Base-by-base conservation (phyloP, 1,140 invertebrate species). In the Euschistus heros region DNA sequence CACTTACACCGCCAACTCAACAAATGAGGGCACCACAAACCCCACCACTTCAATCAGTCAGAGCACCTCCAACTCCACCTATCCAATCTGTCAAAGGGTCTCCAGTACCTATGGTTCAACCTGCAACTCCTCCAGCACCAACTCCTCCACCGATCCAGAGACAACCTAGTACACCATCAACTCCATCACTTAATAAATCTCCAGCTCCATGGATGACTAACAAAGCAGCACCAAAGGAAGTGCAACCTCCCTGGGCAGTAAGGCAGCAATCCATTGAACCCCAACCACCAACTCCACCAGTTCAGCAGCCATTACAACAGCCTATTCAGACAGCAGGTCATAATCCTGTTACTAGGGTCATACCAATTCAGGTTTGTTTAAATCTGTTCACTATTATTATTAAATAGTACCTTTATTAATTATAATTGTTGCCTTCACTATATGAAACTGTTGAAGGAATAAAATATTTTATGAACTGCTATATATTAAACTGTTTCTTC, bases 151-250 rank as follows among this genome's bases (percentile, higher is more conserved):
- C 3, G 24, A 47, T 46, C 15, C 62, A 37, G 10, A 52, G 46
- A 13, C 50, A 42, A 30, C 14, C 47, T 20, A 20, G 1, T 37
- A 59, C 50, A 17, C 63, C 63, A 33, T 67, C 61, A 52, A 27
- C 64, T 2, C 63, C 64, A 24, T 77, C 70, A 57, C 73, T 81
- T 18, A 73, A 77, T 10, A 82, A 81, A 69, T 78, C 80, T 0
- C 81, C 81, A 1, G 80, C 81, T 6, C 82, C 82, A 3, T 84
- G 82, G 82, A 74, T 83, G 70, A 79, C 79, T 59, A 68, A 69
- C 17, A 68, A 71, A 37, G 78, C 78, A 52, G 72, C 72, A 0
- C 72, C 73, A 37, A 77, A 78, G 33, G 75, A 78, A 50, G 18
- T 24, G 5, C 65, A 76, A 14, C 77, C 78, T 0, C 76, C 78